phyloP scores from a whole-genome alignment of 2,113 vertebrate species.

The Phocoena phocoena region DNA sequence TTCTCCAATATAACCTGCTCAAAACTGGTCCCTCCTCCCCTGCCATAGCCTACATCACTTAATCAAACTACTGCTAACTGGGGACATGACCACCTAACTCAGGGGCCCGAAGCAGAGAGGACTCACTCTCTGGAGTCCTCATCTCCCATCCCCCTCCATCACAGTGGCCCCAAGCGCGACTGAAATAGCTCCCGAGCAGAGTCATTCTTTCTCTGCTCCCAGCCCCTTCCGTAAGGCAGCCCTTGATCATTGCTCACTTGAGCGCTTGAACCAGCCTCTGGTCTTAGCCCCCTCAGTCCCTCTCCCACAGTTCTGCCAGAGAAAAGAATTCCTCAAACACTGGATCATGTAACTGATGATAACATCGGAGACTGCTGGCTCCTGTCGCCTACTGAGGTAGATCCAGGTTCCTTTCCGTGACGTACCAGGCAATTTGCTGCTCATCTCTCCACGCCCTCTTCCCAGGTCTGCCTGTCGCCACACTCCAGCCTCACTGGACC shows the following conservation, averaged over 20 bases:
- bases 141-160: fast-evolving
- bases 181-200: not conserved
- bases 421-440: not conserved
- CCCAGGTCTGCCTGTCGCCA: not conserved
- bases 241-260: not conserved
- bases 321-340: not conserved
- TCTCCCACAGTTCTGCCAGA: not conserved
- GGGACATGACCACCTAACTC: not conserved
- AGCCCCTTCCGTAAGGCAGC: not conserved
- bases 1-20: not conserved
- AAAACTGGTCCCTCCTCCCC: not conserved
- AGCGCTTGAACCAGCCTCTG: not conserved
- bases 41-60: not conserved
- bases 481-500: not conserved
- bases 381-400: not conserved
- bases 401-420: not conserved
- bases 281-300: not conserved
- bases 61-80: not conserved
- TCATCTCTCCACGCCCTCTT: not conserved
- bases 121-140: not conserved
- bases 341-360: fast-evolving
- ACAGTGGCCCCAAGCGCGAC: not conserved
- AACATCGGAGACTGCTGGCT: not conserved
- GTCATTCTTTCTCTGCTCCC: not conserved
- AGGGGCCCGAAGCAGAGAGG: not conserved